Percentiles rank a stretch among this genome's conserved stretches.
These are phyloP conservation scores for Mola mola DNA, from an alignment of 2,113 vertebrate species.

Conservation along the genomic window DNA sequence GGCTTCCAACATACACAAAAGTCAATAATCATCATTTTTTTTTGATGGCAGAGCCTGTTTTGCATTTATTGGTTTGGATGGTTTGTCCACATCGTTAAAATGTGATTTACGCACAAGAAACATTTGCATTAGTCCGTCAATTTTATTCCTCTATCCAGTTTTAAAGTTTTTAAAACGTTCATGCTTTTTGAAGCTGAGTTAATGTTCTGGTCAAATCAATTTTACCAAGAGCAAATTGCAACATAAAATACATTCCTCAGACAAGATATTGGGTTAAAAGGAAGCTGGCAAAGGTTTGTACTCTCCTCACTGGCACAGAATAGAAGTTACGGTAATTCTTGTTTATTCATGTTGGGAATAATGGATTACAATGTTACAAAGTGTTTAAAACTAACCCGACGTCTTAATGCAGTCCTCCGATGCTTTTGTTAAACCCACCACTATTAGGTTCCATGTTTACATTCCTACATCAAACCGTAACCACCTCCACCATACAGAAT, in stretches of 20 bases:
- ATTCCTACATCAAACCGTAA: no score
- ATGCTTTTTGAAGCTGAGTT: no score
- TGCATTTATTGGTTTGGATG: constrained; percentile 4
- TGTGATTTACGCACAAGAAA: constrained; percentile 17
- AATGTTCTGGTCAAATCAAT: no score
- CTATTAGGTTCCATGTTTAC: no score
- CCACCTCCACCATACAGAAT: no score
- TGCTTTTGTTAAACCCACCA: no score
- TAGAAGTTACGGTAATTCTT: not conserved
- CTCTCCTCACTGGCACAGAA: constrained; percentile 5
- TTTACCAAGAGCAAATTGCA: no score
- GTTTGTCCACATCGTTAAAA: constrained; percentile 16
- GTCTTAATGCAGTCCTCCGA: not conserved
- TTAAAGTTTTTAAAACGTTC: no score
- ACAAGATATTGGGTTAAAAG: not conserved
- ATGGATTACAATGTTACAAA: not conserved
- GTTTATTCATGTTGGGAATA: not conserved
- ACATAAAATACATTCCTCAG: not conserved
- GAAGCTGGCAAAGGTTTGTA: not conserved
- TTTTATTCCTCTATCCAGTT: constrained; percentile 7
- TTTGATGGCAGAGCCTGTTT: no score
- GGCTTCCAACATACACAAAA: no score
- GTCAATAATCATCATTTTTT: no score
- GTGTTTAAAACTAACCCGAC: no score
- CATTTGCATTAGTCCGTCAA: constrained; percentile 14